phyloP scores from a whole-genome alignment of 1,140 invertebrate species.

The Temnothorax longispinosus region DNA sequence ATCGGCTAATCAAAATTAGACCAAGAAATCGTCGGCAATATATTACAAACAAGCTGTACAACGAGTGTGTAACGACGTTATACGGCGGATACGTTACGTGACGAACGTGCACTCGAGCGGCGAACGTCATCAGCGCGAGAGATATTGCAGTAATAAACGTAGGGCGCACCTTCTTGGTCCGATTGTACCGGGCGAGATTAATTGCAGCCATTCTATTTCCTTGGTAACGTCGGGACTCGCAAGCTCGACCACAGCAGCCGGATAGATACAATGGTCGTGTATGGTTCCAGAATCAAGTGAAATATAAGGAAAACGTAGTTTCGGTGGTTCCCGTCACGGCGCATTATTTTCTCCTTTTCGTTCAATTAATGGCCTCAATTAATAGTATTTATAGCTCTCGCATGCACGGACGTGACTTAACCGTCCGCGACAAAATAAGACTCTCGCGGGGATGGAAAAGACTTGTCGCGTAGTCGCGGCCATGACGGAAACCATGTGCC shows the following conservation, averaged over 20 bases:
- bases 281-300: slow-evolving; percentile 35
- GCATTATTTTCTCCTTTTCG: slow-evolving; percentile 17
- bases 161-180: slow-evolving; percentile 50
- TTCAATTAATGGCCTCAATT: slow-evolving; percentile 51
- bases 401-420: slow-evolving; percentile 32
- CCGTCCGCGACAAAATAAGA: slow-evolving; percentile 44
- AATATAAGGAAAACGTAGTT: slow-evolving; percentile 42
- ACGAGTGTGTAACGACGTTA: neutral
- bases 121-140: slow-evolving; percentile 53
- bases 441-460: slow-evolving; percentile 26
- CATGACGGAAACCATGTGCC: slow-evolving; percentile 8
- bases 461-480: slow-evolving; percentile 27
- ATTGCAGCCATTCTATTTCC: slow-evolving; percentile 56
- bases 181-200: slow-evolving; percentile 54
- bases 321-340: neutral
- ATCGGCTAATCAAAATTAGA: neutral
- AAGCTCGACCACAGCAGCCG: slow-evolving; percentile 16
- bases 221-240: slow-evolving; percentile 43
- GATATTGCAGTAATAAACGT: slow-evolving; percentile 57
- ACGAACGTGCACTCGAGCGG: slow-evolving; percentile 23
- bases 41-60: slow-evolving; percentile 20
- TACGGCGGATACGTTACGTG: slow-evolving; percentile 5
- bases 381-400: slow-evolving; percentile 23
- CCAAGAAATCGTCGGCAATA: neutral
- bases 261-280: slow-evolving; percentile 36